Evolutionary conservation across 1,140 invertebrate species (phyloP), one percentile per base, ranked within the genome.

Genomic region (Pararge aegeria): DNA sequence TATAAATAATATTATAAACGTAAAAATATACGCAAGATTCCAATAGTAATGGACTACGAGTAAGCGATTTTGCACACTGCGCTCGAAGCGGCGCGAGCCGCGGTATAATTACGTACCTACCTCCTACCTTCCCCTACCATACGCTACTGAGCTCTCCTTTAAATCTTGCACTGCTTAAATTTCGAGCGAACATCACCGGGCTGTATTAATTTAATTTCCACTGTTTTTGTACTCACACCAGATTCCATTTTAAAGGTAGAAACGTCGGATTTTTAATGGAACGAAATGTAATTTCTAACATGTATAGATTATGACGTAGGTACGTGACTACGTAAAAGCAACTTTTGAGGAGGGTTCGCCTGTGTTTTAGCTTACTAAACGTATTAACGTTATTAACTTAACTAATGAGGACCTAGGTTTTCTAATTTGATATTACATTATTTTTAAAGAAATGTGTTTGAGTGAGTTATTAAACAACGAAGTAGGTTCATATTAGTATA

Each of bases 31-130:
- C 13, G 20, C 9, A 21, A 52, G 5, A 20, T 4, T 51, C 30
- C 48, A 52, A 52, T 67, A 64, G 78, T 76, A 75, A 70, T 66
- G 62, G 64, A 7, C 30, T 53, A 80, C 80, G 83, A 85, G 73
- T 83, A 85, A 83, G 78, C 83, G 85, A 83, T 86, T 88, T 84
- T 80, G 81, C 80, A 85, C 84, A 80, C 82, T 78, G 78, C 80
- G 74, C 83, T 68, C 75, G 64, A 55, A 56, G 57, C 56, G 64
- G 57, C 56, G 64, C 65, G 64, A 70, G 54, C 71, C 67, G 54
- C 67, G 61, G 66, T 68, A 69, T 76, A 76, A 76, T 85, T 87
- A 88, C 83, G 81, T 86, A 85, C 77, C 30, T 34, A 34, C 30
- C 30, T 34, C 15, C 38, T 16, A 42, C 38, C 38, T 42, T 5